Evolutionary conservation across 2,888 invertebrate species (phyloP).

Genomic region (Aporophyla lueneburgensis): DNA sequence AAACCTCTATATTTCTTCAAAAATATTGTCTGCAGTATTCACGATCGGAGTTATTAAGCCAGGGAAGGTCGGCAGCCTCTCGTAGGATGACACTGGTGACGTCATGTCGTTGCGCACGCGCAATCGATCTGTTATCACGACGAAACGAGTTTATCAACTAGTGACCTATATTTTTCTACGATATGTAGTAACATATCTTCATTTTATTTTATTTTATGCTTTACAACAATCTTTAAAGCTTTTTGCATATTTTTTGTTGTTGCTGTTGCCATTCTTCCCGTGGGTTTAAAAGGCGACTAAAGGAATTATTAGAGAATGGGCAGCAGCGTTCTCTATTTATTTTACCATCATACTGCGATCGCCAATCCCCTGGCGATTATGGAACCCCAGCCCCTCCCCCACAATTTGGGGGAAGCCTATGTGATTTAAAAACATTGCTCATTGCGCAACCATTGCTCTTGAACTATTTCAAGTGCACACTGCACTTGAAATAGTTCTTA

Average conservation of each 20-base stretch:
- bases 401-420: no score
- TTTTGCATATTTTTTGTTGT: not conserved
- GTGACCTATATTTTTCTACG: conserved; percentile 40
- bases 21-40: not conserved
- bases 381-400: no score
- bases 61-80: conserved; percentile 15
- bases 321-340: no score
- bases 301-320: no score
- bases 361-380: no score
- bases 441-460: no score
- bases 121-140: conserved; percentile 42
- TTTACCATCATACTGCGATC: no score
- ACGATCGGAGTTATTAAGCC: not conserved
- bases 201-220: conserved; percentile 12
- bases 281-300: no score
- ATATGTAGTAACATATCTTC: conserved; percentile 16
- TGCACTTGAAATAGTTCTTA: no score
- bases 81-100: conserved; percentile 12
- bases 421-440: no score
- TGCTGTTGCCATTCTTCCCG: not conserved
- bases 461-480: no score
- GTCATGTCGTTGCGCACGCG: conserved; percentile 21
- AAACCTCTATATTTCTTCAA: not conserved
- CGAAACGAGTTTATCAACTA: conserved; percentile 33
- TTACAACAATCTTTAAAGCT: not conserved